Percentiles rank a stretch among this genome's conserved stretches.
Evolutionary conservation across 2,888 invertebrate species (phyloP).

Genomic region (Prosapia bicincta): DNA sequence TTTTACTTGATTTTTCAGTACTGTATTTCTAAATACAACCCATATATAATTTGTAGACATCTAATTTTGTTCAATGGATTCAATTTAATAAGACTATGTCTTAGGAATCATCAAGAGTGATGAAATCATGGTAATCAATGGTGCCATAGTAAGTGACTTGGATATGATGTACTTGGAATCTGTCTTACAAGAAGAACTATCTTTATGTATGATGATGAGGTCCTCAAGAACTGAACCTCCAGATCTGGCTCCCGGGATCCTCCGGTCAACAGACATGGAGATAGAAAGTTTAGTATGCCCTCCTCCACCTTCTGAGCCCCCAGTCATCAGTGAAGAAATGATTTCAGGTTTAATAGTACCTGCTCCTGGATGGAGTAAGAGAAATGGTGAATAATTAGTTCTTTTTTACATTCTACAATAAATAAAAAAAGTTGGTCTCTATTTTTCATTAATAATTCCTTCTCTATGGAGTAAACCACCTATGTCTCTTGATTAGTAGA

Average conservation of each 20-base stretch:
- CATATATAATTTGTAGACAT: no score
- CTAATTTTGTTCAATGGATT: no score
- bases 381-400: background rate
- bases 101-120: constrained; percentile 94
- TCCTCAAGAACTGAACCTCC: constrained; percentile 59
- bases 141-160: constrained; percentile 94
- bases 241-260: constrained; percentile 50
- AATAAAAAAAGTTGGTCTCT: no score
- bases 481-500: no score
- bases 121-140: constrained; percentile 98
- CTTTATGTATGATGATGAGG: constrained; percentile 96
- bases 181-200: constrained; percentile 90
- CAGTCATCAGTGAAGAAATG: constrained; percentile 92
- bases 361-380: constrained; percentile 91
- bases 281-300: constrained; percentile 95
- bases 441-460: no score
- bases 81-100: no score
- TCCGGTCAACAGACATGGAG: constrained; percentile 88
- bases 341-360: constrained; percentile 95
- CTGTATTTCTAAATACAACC: no score
- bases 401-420: no score
- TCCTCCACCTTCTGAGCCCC: constrained; percentile 91
- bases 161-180: constrained; percentile 99
- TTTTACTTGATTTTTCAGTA: no score
- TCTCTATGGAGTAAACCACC: no score